Evolutionary conservation across 1,140 invertebrate genomes (phyloP).

Genomic region (Drosophila orosa): DNA sequence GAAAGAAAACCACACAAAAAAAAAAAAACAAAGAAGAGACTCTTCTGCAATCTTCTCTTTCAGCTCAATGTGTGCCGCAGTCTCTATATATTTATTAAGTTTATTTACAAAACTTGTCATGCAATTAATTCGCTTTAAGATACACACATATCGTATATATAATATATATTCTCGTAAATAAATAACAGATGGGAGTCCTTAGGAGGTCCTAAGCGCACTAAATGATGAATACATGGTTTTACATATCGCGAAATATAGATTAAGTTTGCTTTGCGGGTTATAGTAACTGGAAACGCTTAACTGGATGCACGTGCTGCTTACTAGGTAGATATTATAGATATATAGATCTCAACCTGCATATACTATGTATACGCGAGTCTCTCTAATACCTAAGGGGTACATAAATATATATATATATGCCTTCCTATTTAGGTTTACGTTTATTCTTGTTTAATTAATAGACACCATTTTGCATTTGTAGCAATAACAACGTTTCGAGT

Average conservation of each 20-base stretch:
- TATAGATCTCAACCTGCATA: constrained; percentile 32
- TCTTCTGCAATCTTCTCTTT: constrained; percentile 5
- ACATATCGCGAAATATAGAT: constrained; percentile 25
- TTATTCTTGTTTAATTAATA: constrained; percentile 58
- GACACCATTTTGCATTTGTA: constrained; percentile 69
- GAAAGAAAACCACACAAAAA: background rate
- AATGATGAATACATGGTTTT: constrained; percentile 36
- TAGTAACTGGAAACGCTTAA: constrained; percentile 66
- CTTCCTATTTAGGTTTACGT: constrained; percentile 34
- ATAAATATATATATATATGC: constrained; percentile 39
- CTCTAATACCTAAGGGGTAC: constrained; percentile 14
- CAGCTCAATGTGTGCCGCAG: constrained; percentile 34
- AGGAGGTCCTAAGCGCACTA: constrained; percentile 39
- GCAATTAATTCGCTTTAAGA: constrained; percentile 25
- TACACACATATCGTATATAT: constrained; percentile 4
- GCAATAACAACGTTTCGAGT: constrained; percentile 47
- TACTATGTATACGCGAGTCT: constrained; percentile 27
- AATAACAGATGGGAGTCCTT: constrained; percentile 42
- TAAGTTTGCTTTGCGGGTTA: constrained; percentile 7
- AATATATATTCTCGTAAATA: constrained; percentile 31
- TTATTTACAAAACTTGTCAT: constrained; percentile 71
- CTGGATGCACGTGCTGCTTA: constrained; percentile 43
- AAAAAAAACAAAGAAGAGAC: constrained; percentile 1
- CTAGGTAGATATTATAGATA: background rate
- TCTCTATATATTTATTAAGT: constrained; percentile 52